Evolutionary conservation across 2,888 invertebrate genomes (phyloP).

Genomic region (Harpalus rubripes): DNA sequence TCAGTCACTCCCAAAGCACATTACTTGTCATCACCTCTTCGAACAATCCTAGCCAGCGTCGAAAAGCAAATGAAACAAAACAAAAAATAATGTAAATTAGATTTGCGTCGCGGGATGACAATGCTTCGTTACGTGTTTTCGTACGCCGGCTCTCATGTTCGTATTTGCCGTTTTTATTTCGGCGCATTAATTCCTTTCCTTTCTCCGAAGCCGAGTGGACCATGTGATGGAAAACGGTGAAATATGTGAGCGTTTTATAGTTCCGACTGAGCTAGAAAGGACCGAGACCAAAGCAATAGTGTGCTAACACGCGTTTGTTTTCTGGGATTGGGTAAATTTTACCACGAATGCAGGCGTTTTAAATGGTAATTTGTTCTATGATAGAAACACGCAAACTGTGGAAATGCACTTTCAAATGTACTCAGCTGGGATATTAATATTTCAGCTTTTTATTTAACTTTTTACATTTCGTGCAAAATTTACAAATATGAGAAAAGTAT

Average conservation of each 20-base stretch:
- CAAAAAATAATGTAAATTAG: conserved; percentile 56
- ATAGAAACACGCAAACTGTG: no score
- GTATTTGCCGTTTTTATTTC: conserved; percentile 55
- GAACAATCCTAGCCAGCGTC: neutral
- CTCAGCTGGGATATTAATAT: no score
- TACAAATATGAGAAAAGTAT: no score
- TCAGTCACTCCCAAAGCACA: conserved; percentile 12
- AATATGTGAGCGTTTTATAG: conserved; percentile 41
- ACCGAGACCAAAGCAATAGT: neutral
- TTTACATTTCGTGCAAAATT: no score
- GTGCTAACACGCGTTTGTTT: conserved; percentile 18
- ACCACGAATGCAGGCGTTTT: neutral
- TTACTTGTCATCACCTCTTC: conserved; percentile 56
- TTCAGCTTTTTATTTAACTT: no score
- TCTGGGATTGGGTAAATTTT: conserved; percentile 15
- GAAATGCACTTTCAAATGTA: no score
- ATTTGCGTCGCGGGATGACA: conserved; percentile 57
- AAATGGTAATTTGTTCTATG: conserved; percentile 1
- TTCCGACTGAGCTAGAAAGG: no score
- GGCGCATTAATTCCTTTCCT: conserved; percentile 51
- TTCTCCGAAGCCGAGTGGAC: neutral
- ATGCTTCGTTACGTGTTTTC: conserved; percentile 50
- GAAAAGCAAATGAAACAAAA: conserved; percentile 57
- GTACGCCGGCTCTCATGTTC: conserved; percentile 9
- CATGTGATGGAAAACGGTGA: conserved; percentile 45